Evolutionary conservation across 1,140 invertebrate genomes (phyloP).

Genomic region (Leptinotarsa defecta): DNA sequence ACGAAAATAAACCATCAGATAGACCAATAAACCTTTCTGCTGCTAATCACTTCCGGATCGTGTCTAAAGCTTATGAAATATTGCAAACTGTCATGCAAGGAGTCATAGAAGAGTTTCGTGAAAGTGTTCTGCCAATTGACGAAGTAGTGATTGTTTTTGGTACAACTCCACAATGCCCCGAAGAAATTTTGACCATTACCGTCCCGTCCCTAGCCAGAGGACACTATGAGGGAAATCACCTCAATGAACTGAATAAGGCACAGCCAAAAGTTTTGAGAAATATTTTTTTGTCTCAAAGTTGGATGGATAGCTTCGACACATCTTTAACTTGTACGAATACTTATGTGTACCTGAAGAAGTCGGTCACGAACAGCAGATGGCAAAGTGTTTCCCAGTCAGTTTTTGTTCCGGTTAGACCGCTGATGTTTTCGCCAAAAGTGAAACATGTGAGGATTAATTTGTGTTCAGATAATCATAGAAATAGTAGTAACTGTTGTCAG

Average conservation of each 20-base stretch:
- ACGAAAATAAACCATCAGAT: slow-evolving; percentile 2
- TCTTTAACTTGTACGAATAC: slow-evolving; percentile 39
- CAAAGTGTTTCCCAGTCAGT: background rate
- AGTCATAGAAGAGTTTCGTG: slow-evolving; percentile 37
- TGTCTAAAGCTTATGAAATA: slow-evolving; percentile 39
- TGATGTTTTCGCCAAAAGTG: slow-evolving; percentile 26
- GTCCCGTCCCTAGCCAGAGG: slow-evolving; percentile 28
- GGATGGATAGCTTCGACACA: slow-evolving; percentile 37
- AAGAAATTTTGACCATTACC: slow-evolving; percentile 37
- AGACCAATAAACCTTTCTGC: slow-evolving; percentile 34
- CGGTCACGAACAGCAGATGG: background rate
- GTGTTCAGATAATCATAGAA: slow-evolving; percentile 20
- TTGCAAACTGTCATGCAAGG: slow-evolving; percentile 36
- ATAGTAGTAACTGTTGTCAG: slow-evolving; percentile 36
- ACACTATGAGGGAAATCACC: slow-evolving; percentile 42
- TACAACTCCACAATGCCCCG: slow-evolving; percentile 36
- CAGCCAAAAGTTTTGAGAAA: slow-evolving; percentile 39
- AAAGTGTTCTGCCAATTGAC: slow-evolving; percentile 26
- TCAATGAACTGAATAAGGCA: slow-evolving; percentile 34
- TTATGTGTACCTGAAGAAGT: slow-evolving; percentile 41
- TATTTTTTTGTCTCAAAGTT: slow-evolving; percentile 40
- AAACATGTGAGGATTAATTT: slow-evolving; percentile 40
- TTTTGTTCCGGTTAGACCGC: slow-evolving; percentile 36
- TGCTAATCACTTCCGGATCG: slow-evolving; percentile 37
- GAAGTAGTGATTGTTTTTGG: slow-evolving; percentile 41